phyloP scores from a whole-genome alignment of 2,888 invertebrate species.

The Parelbella ahira region DNA sequence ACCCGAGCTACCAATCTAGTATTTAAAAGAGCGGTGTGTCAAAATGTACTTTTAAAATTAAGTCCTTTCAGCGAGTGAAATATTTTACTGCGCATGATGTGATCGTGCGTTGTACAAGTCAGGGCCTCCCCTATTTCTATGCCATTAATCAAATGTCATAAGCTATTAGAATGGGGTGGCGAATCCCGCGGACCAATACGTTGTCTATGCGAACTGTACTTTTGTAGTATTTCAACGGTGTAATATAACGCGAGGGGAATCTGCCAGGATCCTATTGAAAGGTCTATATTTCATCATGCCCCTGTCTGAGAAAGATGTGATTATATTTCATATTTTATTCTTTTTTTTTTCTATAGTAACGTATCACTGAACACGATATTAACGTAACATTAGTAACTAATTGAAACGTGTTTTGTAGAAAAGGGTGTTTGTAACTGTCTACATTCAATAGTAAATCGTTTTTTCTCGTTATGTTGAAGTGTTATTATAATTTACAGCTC shows the following conservation, averaged over 20 bases:
- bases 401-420: slow-evolving; percentile 17
- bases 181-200: slow-evolving; percentile 65
- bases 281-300: slow-evolving; percentile 34
- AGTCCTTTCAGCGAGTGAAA: too few relatives aligned
- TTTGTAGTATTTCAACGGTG: slow-evolving; percentile 40
- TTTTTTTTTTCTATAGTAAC: slow-evolving; percentile 20
- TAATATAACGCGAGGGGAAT: slow-evolving; percentile 46
- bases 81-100: too few relatives aligned
- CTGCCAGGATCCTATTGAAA: slow-evolving; percentile 39
- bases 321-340: slow-evolving; percentile 25
- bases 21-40: too few relatives aligned
- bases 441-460: slow-evolving; percentile 2
- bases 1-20: too few relatives aligned
- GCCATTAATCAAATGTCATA: slow-evolving; percentile 72
- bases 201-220: slow-evolving; percentile 60
- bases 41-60: too few relatives aligned
- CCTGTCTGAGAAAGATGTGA: slow-evolving; percentile 16
- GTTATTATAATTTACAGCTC: slow-evolving; percentile 1
- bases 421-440: slow-evolving; percentile 1
- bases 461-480: neutral
- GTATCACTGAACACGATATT: slow-evolving; percentile 21
- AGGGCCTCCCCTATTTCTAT: slow-evolving; percentile 47
- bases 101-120: too few relatives aligned
- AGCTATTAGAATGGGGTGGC: slow-evolving; percentile 72
- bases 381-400: slow-evolving; percentile 21